Evolutionary conservation across 2,113 vertebrate species (phyloP), one percentile per base, ranked within the genome.

Genomic region (Daboia siamensis): DNA sequence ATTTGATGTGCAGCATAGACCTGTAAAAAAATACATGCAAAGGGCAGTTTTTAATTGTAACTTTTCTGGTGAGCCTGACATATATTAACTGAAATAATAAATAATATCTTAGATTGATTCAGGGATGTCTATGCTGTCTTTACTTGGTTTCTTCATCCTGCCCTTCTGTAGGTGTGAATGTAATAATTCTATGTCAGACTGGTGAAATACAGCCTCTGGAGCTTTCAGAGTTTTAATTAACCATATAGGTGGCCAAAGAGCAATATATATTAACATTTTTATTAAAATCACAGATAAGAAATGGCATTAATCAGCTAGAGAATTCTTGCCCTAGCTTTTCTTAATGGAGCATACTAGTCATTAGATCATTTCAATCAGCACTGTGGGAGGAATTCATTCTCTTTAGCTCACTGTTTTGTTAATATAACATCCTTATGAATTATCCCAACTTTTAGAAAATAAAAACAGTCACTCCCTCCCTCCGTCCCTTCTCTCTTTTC

Each of bases 261-360:
- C 95, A 88, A 91, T 95, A 95, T 91, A 93, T 97, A 96, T 96
- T 96, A 95, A 94, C 93, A 94, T 93, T 96, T 97, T 95, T 97
- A 97, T 97, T 97, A 96, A 97, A 97, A 97, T 96, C 91, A 95
- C 54, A 57, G 95, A 91, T 95, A 97, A 96, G 96, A 91, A 95
- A 96, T 92, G 89, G 59, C 0, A 46, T 96, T 97, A 96, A 97
- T 97, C 97, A 96, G 95, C 92, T 97, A 95, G 94, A 93, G 95
- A 93, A 93, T 96, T 97, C 95, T 95, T 96, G 95, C 95, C 95
- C 95, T 96, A 96, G 94, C 95, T 96, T 96, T 97, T 95, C 95
- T 96, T 97, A 97, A 96, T 97, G 96, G 96, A 96, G 94, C 94
- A 94, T 97, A 97, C 97, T 97, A 97, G 96, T 96, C 96, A 96